Evolutionary conservation across 2,888 invertebrate genomes (phyloP).

Genomic region (Galeopsomyia nigrocyanea): DNA sequence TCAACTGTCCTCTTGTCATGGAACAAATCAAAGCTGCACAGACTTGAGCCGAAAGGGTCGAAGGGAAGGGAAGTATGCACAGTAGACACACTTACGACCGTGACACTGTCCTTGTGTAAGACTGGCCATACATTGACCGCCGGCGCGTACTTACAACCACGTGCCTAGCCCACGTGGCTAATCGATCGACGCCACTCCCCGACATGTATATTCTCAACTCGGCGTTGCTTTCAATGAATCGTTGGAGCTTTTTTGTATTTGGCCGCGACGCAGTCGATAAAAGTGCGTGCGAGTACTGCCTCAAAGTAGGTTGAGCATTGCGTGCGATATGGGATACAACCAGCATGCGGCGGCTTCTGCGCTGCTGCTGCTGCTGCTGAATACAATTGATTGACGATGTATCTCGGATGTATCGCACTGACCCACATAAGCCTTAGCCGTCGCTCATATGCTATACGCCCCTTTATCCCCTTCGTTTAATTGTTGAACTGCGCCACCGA

Average conservation of each 20-base stretch:
- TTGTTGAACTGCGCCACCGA: too few species aligned
- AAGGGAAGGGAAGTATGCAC: background rate
- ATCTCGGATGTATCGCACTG: constrained; percentile 34
- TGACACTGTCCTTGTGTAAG: constrained; percentile 44
- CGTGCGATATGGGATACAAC: too few species aligned
- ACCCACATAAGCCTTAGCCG: constrained; percentile 36
- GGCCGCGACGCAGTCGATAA: background rate
- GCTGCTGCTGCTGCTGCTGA: too few species aligned
- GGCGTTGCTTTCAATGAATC: too few species aligned
- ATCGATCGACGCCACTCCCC: too few species aligned
- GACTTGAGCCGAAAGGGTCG: background rate
- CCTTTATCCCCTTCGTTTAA: constrained; percentile 14
- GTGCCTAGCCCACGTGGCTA: too few species aligned
- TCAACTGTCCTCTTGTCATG: too few species aligned
- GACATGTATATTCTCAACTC: too few species aligned
- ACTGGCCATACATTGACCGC: background rate
- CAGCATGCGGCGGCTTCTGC: background rate
- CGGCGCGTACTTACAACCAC: too few species aligned
- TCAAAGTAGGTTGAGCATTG: background rate
- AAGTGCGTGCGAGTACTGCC: background rate
- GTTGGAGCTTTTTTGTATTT: background rate
- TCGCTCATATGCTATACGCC: background rate
- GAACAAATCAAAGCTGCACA: too few species aligned
- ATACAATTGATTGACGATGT: constrained; percentile 46
- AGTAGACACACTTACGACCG: constrained; percentile 8